Percentiles rank a stretch among this genome's conserved stretches.
phyloP scores from a whole-genome alignment of 2,113 vertebrate species.

The Salvelinus fontinalis region DNA sequence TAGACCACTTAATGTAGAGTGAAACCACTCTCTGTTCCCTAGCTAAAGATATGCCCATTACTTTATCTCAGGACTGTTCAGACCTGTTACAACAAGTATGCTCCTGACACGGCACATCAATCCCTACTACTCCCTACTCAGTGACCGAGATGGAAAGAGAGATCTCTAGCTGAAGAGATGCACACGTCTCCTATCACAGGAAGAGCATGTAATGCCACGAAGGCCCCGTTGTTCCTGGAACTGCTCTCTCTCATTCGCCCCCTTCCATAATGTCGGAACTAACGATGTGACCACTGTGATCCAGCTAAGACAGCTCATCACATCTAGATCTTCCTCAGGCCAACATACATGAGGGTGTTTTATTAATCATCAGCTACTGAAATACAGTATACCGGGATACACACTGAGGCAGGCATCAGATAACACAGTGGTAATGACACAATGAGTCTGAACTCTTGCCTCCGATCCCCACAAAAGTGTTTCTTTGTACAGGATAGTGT shows the following conservation, averaged over 20 bases:
- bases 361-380: not conserved
- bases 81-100: no score
- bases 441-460: not conserved
- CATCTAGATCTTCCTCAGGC: not conserved
- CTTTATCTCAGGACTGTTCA: no score
- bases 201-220: not conserved
- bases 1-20: no score
- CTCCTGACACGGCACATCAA: no score
- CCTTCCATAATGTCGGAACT: slow-evolving; percentile 36
- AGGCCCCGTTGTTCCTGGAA: not conserved
- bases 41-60: no score
- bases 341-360: not conserved
- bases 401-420: not conserved
- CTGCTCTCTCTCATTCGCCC: slow-evolving; percentile 14
- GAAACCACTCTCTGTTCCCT: no score
- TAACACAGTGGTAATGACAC: not conserved
- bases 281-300: slow-evolving; percentile 29
- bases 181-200: no score
- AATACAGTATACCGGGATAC: not conserved
- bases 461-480: not conserved
- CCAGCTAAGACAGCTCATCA: slow-evolving; percentile 29
- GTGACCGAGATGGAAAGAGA: no score
- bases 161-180: no score
- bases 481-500: not conserved
- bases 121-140: no score